phyloP scores from a whole-genome alignment of 1,140 invertebrate genomes.

The Zophobas morio region DNA sequence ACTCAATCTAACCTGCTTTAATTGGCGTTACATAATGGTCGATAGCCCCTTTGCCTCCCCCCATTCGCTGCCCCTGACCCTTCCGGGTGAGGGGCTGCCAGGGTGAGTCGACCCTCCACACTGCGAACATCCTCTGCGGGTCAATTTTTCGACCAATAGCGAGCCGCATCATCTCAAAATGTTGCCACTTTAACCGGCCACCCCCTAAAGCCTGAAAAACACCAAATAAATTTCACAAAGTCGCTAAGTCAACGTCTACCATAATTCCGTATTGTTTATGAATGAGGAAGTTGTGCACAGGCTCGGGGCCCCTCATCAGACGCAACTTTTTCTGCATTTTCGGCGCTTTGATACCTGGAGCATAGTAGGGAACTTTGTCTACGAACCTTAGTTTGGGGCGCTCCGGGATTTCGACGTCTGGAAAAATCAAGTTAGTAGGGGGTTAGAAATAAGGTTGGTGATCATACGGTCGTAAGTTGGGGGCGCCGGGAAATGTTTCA shows the following conservation, averaged over 20 bases:
- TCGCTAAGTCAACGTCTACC: constrained; percentile 68
- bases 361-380: constrained; percentile 81
- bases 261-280: constrained; percentile 94
- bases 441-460: constrained; percentile 32
- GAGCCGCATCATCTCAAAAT: constrained; percentile 92
- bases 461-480: constrained; percentile 74
- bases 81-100: constrained; percentile 97
- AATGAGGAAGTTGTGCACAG: constrained; percentile 85
- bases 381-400: constrained; percentile 77
- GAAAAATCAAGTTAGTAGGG: constrained; percentile 44
- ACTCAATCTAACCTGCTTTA: constrained; percentile 75
- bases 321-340: constrained; percentile 88
- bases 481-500: constrained; percentile 76
- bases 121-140: constrained; percentile 87
- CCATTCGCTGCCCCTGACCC: constrained; percentile 92
- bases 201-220: constrained; percentile 82
- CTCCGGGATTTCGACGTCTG: constrained; percentile 84
- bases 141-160: constrained; percentile 84
- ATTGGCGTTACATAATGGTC: constrained; percentile 96
- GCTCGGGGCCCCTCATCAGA: constrained; percentile 92
- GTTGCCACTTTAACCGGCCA: constrained; percentile 83
- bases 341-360: constrained; percentile 76
- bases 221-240: not conserved
- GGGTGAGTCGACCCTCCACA: constrained; percentile 94
- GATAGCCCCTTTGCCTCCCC: constrained; percentile 96